Base-by-base conservation (phyloP, 1,140 invertebrate genomes). In the Propsilocerus akamusi region DNA sequence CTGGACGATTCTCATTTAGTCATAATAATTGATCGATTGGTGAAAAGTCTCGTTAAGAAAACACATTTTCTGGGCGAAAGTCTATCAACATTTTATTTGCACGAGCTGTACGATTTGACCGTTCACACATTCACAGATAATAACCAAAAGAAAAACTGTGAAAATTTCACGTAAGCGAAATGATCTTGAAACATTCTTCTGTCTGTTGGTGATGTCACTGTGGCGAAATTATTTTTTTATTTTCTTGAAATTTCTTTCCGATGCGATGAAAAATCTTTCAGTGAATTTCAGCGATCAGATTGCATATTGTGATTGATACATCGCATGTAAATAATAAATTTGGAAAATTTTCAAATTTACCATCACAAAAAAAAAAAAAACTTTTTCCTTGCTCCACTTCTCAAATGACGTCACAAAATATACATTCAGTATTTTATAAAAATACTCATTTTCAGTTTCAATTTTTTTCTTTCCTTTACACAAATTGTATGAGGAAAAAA, bases 341-440 rank as follows among this genome's bases (percentile, higher is more conserved):
- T 41, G 34, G 17, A 41, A 20, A 17, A 17, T 5, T 41, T 41
- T 41, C 34, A 41, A 41, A 20, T 20, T 14, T 20, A 41, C 22
- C 34, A n/a, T 5, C n/a, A 17, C 10, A 41, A 20, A 41, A 41
- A 41, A n/a, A n/a, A n/a, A n/a, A n/a, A n/a, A n/a, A n/a, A n/a
- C n/a, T n/a, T 41, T 41, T 41, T 20, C 12, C 34, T 41, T 41
- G 34, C 34, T 41, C 34, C 22, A 41, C 34, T 41, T 41, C 34
- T 41, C 14, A 41, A 14, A 41, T 41, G 34, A 41, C 34, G 34
- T 41, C 34, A 41, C 14, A 41, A 20, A 17, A 41, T 41, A 20
- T 30, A 8, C n/a, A 8, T n/a, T 30, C 28, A n/a, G 10, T 30
- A n/a, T 17, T 37, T 41, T 41, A 41, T 41, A 41, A 41, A 41